phyloP scores from a whole-genome alignment of 1,140 invertebrate species.

The Homalodisca vitripennis region DNA sequence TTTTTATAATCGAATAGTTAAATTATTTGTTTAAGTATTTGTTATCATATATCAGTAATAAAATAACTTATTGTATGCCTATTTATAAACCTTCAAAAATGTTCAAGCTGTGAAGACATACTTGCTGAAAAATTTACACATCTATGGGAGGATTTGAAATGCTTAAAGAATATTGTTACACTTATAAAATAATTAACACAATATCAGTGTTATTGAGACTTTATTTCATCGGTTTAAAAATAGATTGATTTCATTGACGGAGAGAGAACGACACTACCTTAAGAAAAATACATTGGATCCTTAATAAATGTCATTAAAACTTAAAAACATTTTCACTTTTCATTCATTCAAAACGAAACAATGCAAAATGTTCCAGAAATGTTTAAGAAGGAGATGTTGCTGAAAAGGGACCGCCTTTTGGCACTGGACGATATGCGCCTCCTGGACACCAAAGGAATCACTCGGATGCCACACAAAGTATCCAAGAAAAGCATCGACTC shows the following conservation, averaged over 20 bases:
- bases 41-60: too few species aligned
- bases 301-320: neutral
- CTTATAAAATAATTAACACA: too few species aligned
- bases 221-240: neutral
- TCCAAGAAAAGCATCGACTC: slow-evolving; percentile 28
- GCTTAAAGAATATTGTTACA: too few species aligned
- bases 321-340: neutral
- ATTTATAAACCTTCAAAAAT: too few species aligned
- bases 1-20: too few species aligned
- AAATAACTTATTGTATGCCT: too few species aligned
- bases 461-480: slow-evolving; percentile 29
- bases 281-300: neutral
- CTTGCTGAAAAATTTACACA: too few species aligned
- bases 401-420: slow-evolving; percentile 63
- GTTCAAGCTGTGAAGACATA: too few species aligned
- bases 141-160: too few species aligned
- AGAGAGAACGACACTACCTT: neutral
- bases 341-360: neutral
- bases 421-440: slow-evolving; percentile 73
- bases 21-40: too few species aligned
- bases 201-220: neutral
- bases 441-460: slow-evolving; percentile 40
- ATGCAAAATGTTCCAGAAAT: slow-evolving; percentile 44
- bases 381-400: slow-evolving; percentile 65
- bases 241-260: neutral